Conservation (phyloP, 2,888 invertebrate species). For the Carcina quercana region DNA sequence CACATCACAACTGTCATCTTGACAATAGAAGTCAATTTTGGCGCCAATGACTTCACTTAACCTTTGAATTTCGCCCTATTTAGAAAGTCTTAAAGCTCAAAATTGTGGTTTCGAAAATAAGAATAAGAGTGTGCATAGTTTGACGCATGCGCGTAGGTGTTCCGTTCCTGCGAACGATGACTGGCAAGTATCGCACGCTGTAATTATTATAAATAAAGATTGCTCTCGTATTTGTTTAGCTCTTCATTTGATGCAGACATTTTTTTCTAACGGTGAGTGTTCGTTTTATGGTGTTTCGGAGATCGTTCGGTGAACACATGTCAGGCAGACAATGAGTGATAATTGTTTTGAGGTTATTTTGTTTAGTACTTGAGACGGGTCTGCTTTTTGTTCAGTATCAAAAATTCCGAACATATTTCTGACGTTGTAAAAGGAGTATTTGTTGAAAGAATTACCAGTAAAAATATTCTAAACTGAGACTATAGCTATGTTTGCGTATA, state of each 20-base stretch:
- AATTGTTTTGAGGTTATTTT: conserved; percentile 13
- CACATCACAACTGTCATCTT: conserved; percentile 53
- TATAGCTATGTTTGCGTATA: too few species aligned
- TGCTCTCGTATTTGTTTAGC: conserved; percentile 63
- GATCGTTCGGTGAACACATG: conserved; percentile 19
- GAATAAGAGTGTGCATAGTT: conserved; percentile 14
- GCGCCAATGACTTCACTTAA: conserved; percentile 38
- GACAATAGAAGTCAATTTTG: conserved; percentile 63
- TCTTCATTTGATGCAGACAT: conserved; percentile 64
- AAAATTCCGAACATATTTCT: too few species aligned
- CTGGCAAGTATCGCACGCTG: conserved; percentile 42
- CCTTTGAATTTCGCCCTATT: neutral
- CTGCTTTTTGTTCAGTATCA: too few species aligned
- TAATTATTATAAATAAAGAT: conserved; percentile 69
- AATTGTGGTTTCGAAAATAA: conserved; percentile 9
- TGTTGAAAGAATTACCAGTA: too few species aligned
- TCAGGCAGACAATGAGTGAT: conserved; percentile 20
- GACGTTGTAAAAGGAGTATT: too few species aligned
- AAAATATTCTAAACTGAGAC: too few species aligned
- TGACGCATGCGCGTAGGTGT: conserved; percentile 54
- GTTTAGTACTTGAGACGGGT: too few species aligned
- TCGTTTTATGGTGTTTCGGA: conserved; percentile 15
- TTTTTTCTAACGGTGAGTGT: conserved; percentile 37
- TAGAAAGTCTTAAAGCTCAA: conserved; percentile 19
- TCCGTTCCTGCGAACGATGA: conserved; percentile 65